Percentiles rank a stretch among this genome's conserved stretches.
phyloP scores from a whole-genome alignment of 1,140 invertebrate species.

The Scaptomyza pallida region DNA sequence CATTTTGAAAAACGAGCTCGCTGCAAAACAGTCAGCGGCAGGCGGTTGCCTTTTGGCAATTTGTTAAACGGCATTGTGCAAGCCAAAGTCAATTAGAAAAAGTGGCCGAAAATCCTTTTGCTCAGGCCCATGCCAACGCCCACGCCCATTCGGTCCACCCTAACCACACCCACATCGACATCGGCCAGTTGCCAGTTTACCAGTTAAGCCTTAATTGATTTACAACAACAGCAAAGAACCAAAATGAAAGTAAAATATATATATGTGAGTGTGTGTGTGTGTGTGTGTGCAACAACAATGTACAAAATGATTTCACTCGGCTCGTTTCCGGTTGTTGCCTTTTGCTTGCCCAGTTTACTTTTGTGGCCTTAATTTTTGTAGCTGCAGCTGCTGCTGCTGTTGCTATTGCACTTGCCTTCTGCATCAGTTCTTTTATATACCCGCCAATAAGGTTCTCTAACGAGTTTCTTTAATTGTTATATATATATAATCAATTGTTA shows the following conservation, averaged over 20 bases:
- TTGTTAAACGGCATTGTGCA: constrained; percentile 42
- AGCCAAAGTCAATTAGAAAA: constrained; percentile 50
- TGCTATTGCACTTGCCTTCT: constrained; percentile 17
- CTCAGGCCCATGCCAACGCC: background rate
- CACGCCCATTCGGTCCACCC: background rate
- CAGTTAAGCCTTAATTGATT: constrained; percentile 49
- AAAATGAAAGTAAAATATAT: constrained; percentile 6
- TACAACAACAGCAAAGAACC: constrained; percentile 32
- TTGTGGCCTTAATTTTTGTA: constrained; percentile 30
- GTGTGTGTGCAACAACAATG: constrained; percentile 54
- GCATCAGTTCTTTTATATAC: background rate
- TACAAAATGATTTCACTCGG: constrained; percentile 51
- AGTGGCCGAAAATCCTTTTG: constrained; percentile 40
- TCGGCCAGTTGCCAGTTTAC: constrained; percentile 5
- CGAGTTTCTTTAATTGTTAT: too few species aligned
- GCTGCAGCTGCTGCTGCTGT: constrained; percentile 22
- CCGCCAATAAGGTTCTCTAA: too few species aligned
- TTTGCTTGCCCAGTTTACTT: constrained; percentile 25
- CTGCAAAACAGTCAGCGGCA: constrained; percentile 19
- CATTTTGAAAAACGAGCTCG: constrained; percentile 50
- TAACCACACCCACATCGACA: background rate
- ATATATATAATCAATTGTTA: too few species aligned
- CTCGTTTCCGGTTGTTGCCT: constrained; percentile 32
- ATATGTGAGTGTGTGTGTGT: too few species aligned
- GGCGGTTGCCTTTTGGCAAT: constrained; percentile 35